A percentile compares a stretch with the other conserved stretches of the same genome.
Conservation (phyloP, 2,113 vertebrate genomes). For the Smithornis capensis region DNA sequence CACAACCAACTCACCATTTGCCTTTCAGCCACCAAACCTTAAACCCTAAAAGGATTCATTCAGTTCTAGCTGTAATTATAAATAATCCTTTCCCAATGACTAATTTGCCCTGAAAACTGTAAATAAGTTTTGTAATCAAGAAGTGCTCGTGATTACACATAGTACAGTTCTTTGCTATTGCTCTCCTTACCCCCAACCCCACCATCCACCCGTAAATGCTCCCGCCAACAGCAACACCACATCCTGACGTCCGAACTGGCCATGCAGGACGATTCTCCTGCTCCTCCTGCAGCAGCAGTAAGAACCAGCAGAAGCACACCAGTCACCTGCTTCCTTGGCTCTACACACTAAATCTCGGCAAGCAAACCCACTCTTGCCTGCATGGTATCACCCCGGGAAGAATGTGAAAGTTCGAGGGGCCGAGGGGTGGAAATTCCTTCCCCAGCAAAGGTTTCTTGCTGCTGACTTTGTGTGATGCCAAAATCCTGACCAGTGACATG, state of each 20-base stretch:
- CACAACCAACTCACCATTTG: neutral
- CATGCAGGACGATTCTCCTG: accelerated
- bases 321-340: neutral
- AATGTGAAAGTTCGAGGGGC: accelerated
- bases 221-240: neutral
- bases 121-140: neutral
- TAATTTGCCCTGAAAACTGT: neutral
- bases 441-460: neutral
- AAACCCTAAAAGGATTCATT: neutral
- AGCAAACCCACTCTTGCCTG: neutral
- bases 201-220: neutral
- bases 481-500: accelerated
- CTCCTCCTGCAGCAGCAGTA: accelerated
- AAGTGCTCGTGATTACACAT: neutral
- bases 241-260: accelerated
- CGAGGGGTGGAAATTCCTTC: neutral
- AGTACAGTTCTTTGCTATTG: neutral
- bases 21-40: neutral
- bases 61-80: accelerated
- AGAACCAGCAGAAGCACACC: neutral
- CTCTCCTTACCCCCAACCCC: neutral
- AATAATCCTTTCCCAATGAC: neutral
- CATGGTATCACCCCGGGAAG: neutral
- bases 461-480: neutral
- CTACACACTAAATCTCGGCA: neutral